Evolutionary conservation across 2,797 vertebrate genomes (phyloP).

Genomic region (Lophotriccus pileatus): DNA sequence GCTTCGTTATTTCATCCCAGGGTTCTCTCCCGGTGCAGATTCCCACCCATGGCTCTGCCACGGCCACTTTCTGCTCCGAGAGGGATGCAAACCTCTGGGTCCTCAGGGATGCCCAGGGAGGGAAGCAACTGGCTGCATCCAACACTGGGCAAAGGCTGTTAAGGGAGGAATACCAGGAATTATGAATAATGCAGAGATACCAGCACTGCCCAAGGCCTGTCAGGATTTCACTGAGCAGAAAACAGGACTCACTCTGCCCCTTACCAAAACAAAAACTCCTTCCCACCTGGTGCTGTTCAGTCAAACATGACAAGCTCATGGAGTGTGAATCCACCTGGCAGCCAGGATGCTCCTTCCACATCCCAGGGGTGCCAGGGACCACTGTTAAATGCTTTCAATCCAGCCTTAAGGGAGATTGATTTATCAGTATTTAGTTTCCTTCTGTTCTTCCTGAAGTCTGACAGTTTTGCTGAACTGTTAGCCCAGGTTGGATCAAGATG

Average conservation of each 20-base stretch:
- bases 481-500: background rate
- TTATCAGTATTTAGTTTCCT: background rate
- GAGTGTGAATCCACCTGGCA: background rate
- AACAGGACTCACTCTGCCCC: background rate
- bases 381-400: background rate
- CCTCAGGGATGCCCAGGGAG: background rate
- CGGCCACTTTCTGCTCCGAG: accelerated
- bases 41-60: background rate
- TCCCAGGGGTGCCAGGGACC: background rate
- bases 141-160: background rate
- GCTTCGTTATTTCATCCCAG: background rate
- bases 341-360: background rate
- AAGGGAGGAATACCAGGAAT: background rate
- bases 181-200: background rate
- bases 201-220: background rate
- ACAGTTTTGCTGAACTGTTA: background rate
- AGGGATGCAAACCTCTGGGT: background rate
- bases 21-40: accelerated
- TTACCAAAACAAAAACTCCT: background rate
- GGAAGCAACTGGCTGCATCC: background rate
- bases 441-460: background rate
- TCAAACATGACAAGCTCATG: accelerated
- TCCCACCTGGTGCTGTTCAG: background rate
- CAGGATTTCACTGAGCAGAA: background rate
- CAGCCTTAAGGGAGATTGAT: background rate